Evolutionary conservation across 2,113 vertebrate species (phyloP).

Genomic region (Prionailurus viverrinus): DNA sequence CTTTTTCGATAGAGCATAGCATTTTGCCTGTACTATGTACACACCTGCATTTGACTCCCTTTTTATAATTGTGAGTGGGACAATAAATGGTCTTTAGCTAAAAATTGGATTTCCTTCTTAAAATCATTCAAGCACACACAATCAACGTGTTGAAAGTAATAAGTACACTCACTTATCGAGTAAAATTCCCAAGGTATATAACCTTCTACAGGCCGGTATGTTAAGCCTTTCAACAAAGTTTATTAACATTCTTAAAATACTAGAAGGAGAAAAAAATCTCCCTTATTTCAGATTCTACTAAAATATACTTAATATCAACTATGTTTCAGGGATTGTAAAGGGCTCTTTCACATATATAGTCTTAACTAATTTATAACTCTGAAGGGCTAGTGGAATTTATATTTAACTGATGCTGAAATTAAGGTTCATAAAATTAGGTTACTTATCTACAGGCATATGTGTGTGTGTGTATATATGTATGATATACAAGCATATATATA

Average conservation of each 20-base stretch:
- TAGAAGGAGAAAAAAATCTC: background rate
- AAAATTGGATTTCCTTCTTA: slow-evolving; percentile 56
- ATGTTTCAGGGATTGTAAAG: background rate
- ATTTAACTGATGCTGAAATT: slow-evolving; percentile 15
- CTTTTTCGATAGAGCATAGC: slow-evolving; percentile 21
- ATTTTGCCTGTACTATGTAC: slow-evolving; percentile 14
- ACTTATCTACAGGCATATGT: background rate
- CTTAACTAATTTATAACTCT: slow-evolving; percentile 48
- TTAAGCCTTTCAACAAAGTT: slow-evolving; percentile 65
- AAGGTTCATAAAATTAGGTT: background rate
- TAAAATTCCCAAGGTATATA: slow-evolving; percentile 48
- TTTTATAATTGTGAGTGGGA: background rate
- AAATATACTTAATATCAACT: slow-evolving; percentile 30
- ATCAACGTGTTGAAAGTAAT: slow-evolving; percentile 56
- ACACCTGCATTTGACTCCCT: background rate
- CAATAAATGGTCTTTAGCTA: background rate
- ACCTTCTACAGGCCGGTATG: background rate
- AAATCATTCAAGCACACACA: slow-evolving; percentile 49
- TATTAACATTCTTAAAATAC: slow-evolving; percentile 57
- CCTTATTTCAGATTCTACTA: slow-evolving; percentile 30
- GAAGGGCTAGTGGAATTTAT: background rate
- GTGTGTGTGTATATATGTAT: no score
- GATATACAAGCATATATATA: no score
- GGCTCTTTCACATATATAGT: background rate
- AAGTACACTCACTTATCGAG: slow-evolving; percentile 9